Base-by-base conservation (phyloP, 2,797 vertebrate genomes). In the Xenops minutus region DNA sequence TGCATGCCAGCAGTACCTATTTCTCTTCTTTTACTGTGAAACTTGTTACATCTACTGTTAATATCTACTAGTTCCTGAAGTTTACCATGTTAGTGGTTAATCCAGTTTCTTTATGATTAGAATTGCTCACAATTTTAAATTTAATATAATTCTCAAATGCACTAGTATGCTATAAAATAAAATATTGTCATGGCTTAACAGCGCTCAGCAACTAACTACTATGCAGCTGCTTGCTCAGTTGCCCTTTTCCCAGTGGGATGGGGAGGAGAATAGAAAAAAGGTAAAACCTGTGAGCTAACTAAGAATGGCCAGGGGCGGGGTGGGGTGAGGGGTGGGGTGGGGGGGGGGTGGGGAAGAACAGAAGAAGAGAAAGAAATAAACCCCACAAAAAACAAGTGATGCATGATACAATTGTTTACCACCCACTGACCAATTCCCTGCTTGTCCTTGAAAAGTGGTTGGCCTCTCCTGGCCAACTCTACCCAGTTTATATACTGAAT, bases 1-100 rank as follows among this genome's bases (percentile, higher is more conserved):
- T 36, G 5, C 3, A 0, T 78, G 36, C 19, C 46, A 92, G 34
- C 8, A 72, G 62, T 78, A 75, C 22, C 21, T 78, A 32, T 54
- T 92, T 85, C 8, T 71, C 81, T 76, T 37, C 26, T 88, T 84
- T 78, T 68, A 72, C 49, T 75, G 17, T 72, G 88, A 84, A 46
- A 41, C 14, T 19, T 41, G 59, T 92, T 54, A 54, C 30, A 54
- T 32, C 30, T 32, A 32, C 12, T 16, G 2, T 46, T 91, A 93
- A 29, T 73, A 79, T 41, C 55, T 59, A 32, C n/a, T 69, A 27
- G 55, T 55, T 91, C 36, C 62, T 84, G 58, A 93, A 92, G 81
- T 75, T 15, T 46, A 75, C 12, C 9, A 2, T 59, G n/a, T 41
- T 68, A 87, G 24, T 61, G 2, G 43, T 72, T 91, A 43, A 82